Conservation (phyloP, 2,797 vertebrate genomes). For the Sebastes diploproa region DNA sequence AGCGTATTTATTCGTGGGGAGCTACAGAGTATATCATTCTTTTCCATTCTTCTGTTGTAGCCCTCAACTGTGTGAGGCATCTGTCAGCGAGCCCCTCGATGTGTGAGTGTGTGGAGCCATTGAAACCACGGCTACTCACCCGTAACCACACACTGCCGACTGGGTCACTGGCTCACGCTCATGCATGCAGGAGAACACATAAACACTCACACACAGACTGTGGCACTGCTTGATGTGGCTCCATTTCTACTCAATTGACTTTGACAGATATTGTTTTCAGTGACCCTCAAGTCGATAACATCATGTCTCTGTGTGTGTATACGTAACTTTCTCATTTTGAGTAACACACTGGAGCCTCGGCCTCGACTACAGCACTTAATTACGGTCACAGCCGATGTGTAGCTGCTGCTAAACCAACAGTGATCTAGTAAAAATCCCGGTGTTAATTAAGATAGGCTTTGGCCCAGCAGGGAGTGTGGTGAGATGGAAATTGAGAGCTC, state of each 20-base stretch:
- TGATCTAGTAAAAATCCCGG: slow-evolving; percentile 59
- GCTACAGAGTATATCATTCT: slow-evolving; percentile 26
- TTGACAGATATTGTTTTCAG: slow-evolving; percentile 62
- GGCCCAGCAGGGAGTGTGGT: slow-evolving; percentile 53
- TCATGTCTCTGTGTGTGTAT: not conserved
- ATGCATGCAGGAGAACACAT: slow-evolving; percentile 62
- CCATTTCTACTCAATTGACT: slow-evolving; percentile 34
- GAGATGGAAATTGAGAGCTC: slow-evolving; percentile 29
- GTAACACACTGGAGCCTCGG: not conserved
- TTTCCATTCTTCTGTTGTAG: slow-evolving; percentile 31
- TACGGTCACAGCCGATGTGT: slow-evolving; percentile 34
- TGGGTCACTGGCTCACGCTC: slow-evolving; percentile 68
- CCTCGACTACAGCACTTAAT: slow-evolving; percentile 41
- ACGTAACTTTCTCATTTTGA: not conserved
- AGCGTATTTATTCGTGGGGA: slow-evolving; percentile 53
- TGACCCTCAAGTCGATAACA: slow-evolving; percentile 33
- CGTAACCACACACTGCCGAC: slow-evolving; percentile 62
- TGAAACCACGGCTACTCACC: slow-evolving; percentile 71
- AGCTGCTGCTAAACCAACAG: slow-evolving; percentile 52
- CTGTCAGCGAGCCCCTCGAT: slow-evolving; percentile 32
- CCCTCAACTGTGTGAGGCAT: slow-evolving; percentile 49
- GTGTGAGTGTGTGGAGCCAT: slow-evolving; percentile 47
- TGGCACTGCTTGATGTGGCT: slow-evolving; percentile 55
- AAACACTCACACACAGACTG: slow-evolving; percentile 52
- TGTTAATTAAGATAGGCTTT: slow-evolving; percentile 67